These are phyloP conservation scores for Xestoiulus laeticollis DNA, from an alignment of 2,888 invertebrate genomes.

Conservation along the genomic window DNA sequence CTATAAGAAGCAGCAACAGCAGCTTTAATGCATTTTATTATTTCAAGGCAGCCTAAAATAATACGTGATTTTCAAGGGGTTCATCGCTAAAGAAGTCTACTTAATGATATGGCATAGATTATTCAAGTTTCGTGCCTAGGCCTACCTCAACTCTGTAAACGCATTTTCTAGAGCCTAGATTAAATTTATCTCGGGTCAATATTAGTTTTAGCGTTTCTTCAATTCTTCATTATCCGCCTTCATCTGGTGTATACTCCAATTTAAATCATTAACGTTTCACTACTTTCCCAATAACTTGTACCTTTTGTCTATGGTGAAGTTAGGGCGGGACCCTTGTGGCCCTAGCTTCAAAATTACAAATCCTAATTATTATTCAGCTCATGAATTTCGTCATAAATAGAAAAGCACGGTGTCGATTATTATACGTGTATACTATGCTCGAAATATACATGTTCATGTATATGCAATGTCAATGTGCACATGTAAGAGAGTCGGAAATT, in stretches of 20 bases:
- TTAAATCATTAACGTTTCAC: slow-evolving; percentile 48
- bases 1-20: no score
- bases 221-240: slow-evolving; percentile 30
- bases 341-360: slow-evolving; percentile 39
- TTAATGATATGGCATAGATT: not conserved
- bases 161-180: slow-evolving; percentile 7
- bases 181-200: slow-evolving; percentile 41
- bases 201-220: slow-evolving; percentile 41
- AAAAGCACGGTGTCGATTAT: slow-evolving; percentile 35
- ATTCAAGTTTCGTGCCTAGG: not conserved
- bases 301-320: slow-evolving; percentile 10
- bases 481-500: not conserved
- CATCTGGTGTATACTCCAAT: slow-evolving; percentile 10
- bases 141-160: not conserved
- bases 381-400: slow-evolving; percentile 35
- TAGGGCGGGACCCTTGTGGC: not conserved
- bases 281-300: slow-evolving; percentile 5
- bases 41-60: slow-evolving; percentile 41
- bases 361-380: slow-evolving; percentile 47
- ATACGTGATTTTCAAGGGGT: not conserved
- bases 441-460: not conserved
- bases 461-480: not conserved
- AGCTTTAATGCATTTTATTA: slow-evolving; percentile 18
- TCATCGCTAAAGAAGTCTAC: not conserved
- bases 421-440: no score